phyloP scores from a whole-genome alignment of 1,140 invertebrate species.

The Hirudo medicinalis region DNA sequence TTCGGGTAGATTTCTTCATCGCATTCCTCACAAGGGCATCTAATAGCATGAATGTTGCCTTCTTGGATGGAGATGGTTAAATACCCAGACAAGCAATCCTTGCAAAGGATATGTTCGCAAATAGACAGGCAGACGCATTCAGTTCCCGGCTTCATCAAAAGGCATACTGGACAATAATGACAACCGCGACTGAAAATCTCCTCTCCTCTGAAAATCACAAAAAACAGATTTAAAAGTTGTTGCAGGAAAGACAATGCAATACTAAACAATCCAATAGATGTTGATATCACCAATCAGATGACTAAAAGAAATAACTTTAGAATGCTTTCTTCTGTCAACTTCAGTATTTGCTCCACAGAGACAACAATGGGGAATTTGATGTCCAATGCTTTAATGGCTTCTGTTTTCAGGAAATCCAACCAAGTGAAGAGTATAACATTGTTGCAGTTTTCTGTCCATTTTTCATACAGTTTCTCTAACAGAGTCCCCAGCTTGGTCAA shows the following conservation, averaged over 20 bases:
- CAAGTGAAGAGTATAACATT: constrained; percentile 13
- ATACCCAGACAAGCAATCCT: constrained; percentile 49
- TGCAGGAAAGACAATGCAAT: no score
- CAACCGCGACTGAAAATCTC: not conserved
- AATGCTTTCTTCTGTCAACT: not conserved
- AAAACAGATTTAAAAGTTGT: no score
- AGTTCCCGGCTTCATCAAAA: constrained; percentile 35
- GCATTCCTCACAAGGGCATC: constrained; percentile 52
- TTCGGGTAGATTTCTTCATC: constrained; percentile 45
- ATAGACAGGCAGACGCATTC: constrained; percentile 47
- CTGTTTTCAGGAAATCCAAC: constrained; percentile 14
- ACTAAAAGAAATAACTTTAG: not conserved
- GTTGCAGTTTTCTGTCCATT: constrained; percentile 2
- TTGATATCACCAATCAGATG: not conserved
- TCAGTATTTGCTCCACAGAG: not conserved
- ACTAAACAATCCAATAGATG: not conserved
- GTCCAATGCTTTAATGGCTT: constrained; percentile 7
- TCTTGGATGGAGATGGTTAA: constrained; percentile 50
- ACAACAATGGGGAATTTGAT: constrained; percentile 9
- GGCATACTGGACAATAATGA: constrained; percentile 14
- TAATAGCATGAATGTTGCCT: constrained; percentile 47
- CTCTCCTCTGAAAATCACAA: not conserved
- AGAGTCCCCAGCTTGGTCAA: not conserved
- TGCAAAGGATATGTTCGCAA: constrained; percentile 53
- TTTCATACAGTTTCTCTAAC: no score